Evolutionary conservation across 2,113 vertebrate species (phyloP), one percentile per base, ranked within the genome.

Genomic region (Parotia lawesii): DNA sequence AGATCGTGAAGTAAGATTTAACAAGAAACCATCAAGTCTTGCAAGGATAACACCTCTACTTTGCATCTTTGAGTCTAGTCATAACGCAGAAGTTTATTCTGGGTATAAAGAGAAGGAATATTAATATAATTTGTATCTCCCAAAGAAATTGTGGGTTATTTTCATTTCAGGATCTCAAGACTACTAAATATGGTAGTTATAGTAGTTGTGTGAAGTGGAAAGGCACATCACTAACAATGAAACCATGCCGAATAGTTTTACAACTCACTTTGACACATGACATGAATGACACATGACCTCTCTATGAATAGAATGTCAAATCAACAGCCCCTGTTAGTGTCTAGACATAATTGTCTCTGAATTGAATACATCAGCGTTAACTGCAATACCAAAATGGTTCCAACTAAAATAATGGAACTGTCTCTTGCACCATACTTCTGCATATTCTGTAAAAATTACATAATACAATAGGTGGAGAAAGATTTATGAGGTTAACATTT

Each of bases 401-500:
- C 60, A 93, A 19, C 51, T 84, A 58, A 83, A 83, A 80, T 67
- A 94, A 94, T n/a, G 44, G 60, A 77, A 67, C 47, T 50, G n/a
- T 47, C 56, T 80, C 47, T 75, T 57, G 48, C 88, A 92, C 22
- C 72, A 25, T 28, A 51, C 27, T 86, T 61, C n/a, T 35, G 45
- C 81, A 29, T 72, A 78, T 57, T 87, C 57, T 57, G 48, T 78
- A 47, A 51, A 93, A 90, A 84, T 84, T 84, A 60, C 24, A 29
- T 58, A 93, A 92, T 48, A 50, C 2, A 9, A 51, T 44, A 88
- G 58, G 22, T 83, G 45, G n/a, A 73, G 48, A 88, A 76, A 87
- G 71, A 94, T 83, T 58, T 77, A 94, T n/a, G 25, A 94, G 58
- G 67, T 70, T 85, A 93, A 89, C 15, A 9, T 56, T 89, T 92